Conservation (phyloP, 2,113 vertebrate genomes). For the Climacteris rufus region DNA sequence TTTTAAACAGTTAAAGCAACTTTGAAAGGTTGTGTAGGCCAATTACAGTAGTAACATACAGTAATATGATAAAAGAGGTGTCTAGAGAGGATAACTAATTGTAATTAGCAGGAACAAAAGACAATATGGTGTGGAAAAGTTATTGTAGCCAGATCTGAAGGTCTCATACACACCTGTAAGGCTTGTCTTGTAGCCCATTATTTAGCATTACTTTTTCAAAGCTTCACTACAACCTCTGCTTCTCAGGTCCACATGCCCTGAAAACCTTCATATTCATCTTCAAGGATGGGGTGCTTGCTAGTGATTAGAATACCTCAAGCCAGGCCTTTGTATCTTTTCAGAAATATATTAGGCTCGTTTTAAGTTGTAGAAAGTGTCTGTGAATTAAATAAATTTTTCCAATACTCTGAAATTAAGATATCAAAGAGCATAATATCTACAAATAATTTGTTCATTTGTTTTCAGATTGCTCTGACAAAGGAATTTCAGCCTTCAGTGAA, state of each 20-base stretch:
- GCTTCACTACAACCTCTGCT: not conserved
- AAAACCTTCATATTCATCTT: not conserved
- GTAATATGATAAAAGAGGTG: not conserved
- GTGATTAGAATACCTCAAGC: not conserved
- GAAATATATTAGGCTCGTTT: not conserved
- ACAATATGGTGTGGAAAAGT: not conserved
- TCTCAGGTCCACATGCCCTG: not conserved
- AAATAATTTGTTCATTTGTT: not conserved
- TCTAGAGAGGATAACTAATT: not conserved
- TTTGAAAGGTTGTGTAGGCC: not conserved
- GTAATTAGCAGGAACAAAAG: not conserved
- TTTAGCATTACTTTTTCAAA: not conserved
- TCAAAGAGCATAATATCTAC: not conserved
- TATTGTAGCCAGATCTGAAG: not conserved
- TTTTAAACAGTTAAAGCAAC: not conserved
- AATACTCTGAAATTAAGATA: not conserved
- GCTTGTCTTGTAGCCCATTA: not conserved
- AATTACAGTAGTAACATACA: not conserved
- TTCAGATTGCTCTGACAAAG: not conserved
- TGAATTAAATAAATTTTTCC: not conserved
- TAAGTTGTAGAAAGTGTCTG: not conserved
- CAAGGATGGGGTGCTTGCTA: not conserved
- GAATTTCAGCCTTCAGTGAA: not conserved
- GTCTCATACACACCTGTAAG: not conserved
- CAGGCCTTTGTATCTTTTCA: not conserved